Base-by-base conservation (phyloP, 2,113 vertebrate species). In the Zosterops lateralis region DNA sequence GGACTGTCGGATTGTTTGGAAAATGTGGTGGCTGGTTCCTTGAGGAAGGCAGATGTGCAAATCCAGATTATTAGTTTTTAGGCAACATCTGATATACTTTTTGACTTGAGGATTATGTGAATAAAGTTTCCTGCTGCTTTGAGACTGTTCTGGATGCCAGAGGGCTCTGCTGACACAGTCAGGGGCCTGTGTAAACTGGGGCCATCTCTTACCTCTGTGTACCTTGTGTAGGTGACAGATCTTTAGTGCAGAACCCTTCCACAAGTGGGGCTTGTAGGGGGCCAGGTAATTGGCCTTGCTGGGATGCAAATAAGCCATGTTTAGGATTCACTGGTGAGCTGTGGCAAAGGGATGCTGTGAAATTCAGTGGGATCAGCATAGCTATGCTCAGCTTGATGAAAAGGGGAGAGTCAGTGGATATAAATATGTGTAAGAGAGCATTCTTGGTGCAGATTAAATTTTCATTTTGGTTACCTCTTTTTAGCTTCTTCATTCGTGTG, bases 221-320 rank as follows among this genome's bases (percentile, higher is more conserved):
- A 36, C 34, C 12, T 51, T 7, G 2, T 2, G 4, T 17, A 29
- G 32, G 45, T 90, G 89, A 76, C 81, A 75, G n/a, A 29, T 79
- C 42, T 85, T 61, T 21, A 58, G 75, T 42, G 54, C 32, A 38
- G 34, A 73, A n/a, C 61, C 21, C 65, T 92, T 65, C 65, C 48
- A 9, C 21, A 72, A 61, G 83, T 93, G 91, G 73, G 93, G 64
- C 84, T 91, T 74, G 75, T 64, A 66, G 71, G 81, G 62, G 95
- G 94, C 90, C 54, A 73, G 56, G 82, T 87, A 62, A 80, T 66
- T 61, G 62, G 19, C 66, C 36, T 80, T 64, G 47, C 42, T 38
- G 54, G 75, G 56, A 20, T 91, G 70, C 72, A 77, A 34, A 57
- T 44, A 76, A 91, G 3, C n/a, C 26, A 3, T 14, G 10, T 18